phyloP scores from a whole-genome alignment of 2,888 invertebrate species.

The Spialia ferax region DNA sequence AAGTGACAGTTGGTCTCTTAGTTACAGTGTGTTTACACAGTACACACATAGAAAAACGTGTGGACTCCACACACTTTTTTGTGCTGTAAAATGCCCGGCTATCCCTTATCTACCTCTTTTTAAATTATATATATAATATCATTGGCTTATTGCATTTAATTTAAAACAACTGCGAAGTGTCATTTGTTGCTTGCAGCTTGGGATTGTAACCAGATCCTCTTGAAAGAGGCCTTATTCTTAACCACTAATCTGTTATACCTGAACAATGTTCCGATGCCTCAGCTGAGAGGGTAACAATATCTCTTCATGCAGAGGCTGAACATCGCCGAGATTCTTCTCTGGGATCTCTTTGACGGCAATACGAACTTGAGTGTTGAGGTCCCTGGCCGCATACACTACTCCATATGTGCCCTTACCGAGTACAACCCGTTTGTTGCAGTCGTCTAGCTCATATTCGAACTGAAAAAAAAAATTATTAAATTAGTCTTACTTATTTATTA shows the following conservation, averaged over 20 bases:
- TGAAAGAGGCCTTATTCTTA: not conserved
- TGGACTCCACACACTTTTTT: too few species aligned
- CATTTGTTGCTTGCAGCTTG: too few species aligned
- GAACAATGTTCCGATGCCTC: constrained; percentile 98
- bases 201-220: not conserved
- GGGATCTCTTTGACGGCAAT: constrained; percentile 99
- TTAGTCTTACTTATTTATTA: too few species aligned
- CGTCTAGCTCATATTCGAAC: constrained; percentile 98
- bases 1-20: constrained; percentile 16
- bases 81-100: too few species aligned
- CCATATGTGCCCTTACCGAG: constrained; percentile 99
- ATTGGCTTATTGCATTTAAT: too few species aligned
- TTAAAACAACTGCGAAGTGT: too few species aligned
- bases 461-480: constrained; percentile 62
- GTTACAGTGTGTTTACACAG: too few species aligned
- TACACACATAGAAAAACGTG: too few species aligned
- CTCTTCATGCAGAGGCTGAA: constrained; percentile 99
- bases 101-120: too few species aligned
- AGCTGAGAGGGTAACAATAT: constrained; percentile 98
- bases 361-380: constrained; percentile 96
- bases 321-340: constrained; percentile 97
- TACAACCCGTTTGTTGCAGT: constrained; percentile 93
- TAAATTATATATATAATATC: too few species aligned
- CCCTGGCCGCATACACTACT: constrained; percentile 96
- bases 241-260: constrained; percentile 70